Conservation (phyloP, 2,888 invertebrate species). For the Dorcus hopei region DNA sequence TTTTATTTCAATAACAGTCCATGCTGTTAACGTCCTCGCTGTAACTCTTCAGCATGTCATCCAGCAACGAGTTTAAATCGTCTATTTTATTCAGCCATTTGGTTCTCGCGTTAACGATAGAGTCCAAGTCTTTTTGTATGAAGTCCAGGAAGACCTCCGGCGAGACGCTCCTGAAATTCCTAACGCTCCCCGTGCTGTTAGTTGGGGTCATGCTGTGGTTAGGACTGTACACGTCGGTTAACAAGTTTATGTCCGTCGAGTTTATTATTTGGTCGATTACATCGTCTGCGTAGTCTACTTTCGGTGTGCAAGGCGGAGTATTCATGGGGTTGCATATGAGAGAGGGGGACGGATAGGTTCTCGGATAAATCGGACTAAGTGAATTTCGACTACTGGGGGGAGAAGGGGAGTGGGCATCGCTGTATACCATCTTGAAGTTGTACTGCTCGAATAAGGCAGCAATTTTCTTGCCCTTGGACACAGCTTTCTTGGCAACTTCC, state of each 20-base stretch:
- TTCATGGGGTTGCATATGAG: slow-evolving; percentile 9
- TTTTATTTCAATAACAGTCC: slow-evolving; percentile 63
- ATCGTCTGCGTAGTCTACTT: slow-evolving; percentile 44
- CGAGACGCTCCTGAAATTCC: slow-evolving; percentile 45
- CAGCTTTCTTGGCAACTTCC: slow-evolving; percentile 64
- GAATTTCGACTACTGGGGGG: not conserved
- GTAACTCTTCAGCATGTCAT: slow-evolving; percentile 68
- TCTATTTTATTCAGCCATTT: slow-evolving; percentile 69
- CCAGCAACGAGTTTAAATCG: slow-evolving; percentile 66
- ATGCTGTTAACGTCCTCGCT: slow-evolving; percentile 54
- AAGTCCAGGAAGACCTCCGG: slow-evolving; percentile 61
- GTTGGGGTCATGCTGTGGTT: slow-evolving; percentile 42
- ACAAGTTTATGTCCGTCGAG: slow-evolving; percentile 59
- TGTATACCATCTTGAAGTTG: slow-evolving; percentile 14
- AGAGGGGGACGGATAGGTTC: not conserved
- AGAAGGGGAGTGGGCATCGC: not conserved
- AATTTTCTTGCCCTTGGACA: slow-evolving; percentile 35
- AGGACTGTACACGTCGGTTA: slow-evolving; percentile 59
- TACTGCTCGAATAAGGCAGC: slow-evolving; percentile 15
- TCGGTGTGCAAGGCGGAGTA: slow-evolving; percentile 8
- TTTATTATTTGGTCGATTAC: slow-evolving; percentile 66
- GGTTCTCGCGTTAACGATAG: slow-evolving; percentile 57
- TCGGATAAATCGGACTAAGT: not conserved
- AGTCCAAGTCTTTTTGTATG: slow-evolving; percentile 60
- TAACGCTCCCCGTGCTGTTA: slow-evolving; percentile 23